Conservation (phyloP, 2,113 vertebrate species). For the Dinomys branickii region DNA sequence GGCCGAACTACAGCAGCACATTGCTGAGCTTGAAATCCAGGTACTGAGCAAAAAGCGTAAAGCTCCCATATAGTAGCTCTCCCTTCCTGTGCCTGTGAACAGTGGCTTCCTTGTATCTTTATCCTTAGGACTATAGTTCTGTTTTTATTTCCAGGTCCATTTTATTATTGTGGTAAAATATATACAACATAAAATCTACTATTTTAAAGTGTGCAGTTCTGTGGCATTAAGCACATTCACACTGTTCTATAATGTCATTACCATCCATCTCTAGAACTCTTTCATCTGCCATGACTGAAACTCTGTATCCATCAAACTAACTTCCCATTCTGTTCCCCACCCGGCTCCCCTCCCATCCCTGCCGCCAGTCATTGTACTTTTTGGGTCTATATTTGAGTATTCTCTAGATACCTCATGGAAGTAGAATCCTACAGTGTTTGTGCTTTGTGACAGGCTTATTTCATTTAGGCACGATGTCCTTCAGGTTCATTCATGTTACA, state of each 20-base stretch:
- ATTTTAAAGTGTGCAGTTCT: not conserved
- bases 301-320: not conserved
- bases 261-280: not conserved
- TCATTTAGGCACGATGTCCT: not conserved
- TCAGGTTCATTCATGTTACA: not conserved
- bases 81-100: not conserved
- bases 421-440: not conserved
- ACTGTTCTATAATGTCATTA: not conserved
- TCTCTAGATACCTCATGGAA: not conserved
- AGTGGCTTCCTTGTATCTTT: not conserved
- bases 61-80: not conserved
- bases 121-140: not conserved
- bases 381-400: constrained; percentile 4
- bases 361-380: not conserved
- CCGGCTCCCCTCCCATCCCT: not conserved
- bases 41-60: constrained; percentile 82
- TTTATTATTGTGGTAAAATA: constrained; percentile 14
- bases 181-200: not conserved
- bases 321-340: not conserved
- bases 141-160: not conserved
- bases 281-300: constrained; percentile 35
- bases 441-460: constrained; percentile 10
- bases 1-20: constrained; percentile 97
- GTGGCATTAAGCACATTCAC: not conserved
- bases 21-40: constrained; percentile 99